Percentiles rank a stretch among this genome's conserved stretches.
These are phyloP conservation scores for Cotesia typhae DNA, from an alignment of 1,140 invertebrate genomes.

Conservation along the genomic window DNA sequence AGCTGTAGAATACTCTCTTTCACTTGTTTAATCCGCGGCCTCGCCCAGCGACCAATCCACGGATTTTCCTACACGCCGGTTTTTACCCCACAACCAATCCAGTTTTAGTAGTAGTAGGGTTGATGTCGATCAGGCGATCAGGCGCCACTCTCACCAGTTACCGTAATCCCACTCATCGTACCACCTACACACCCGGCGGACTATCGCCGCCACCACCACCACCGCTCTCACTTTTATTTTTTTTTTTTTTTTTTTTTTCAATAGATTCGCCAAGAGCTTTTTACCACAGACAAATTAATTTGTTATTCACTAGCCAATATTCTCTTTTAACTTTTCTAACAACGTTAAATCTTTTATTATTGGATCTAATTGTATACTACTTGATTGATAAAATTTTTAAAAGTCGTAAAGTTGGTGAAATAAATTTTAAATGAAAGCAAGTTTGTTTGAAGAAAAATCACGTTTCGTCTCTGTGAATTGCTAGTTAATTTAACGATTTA, in stretches of 20 bases:
- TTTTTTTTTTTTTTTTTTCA: constrained; percentile 16
- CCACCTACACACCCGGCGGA: background rate
- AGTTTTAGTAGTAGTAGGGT: constrained; percentile 29
- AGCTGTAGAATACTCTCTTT: constrained; percentile 39
- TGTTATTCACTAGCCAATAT: background rate
- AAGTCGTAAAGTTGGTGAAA: too few species aligned
- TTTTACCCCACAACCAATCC: constrained; percentile 54
- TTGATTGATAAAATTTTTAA: too few species aligned
- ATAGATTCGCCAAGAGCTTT: constrained; percentile 23
- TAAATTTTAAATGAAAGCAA: constrained; percentile 13
- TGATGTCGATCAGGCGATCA: constrained; percentile 27
- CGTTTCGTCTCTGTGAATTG: constrained; percentile 39
- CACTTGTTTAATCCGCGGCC: constrained; percentile 51
- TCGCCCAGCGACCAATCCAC: constrained; percentile 61
- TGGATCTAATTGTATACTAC: background rate
- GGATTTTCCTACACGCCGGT: constrained; percentile 40
- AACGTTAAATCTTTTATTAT: background rate
- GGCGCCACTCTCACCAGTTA: constrained; percentile 23
- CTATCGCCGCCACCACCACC: background rate
- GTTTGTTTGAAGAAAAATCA: constrained; percentile 28
- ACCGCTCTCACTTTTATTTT: background rate
- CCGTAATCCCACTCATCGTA: constrained; percentile 15
- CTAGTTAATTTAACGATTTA: constrained; percentile 39
- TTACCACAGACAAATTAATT: constrained; percentile 4
- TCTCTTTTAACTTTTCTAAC: background rate